A percentile compares a stretch with the other conserved stretches of the same genome.
phyloP scores from a whole-genome alignment of 1,140 invertebrate genomes.

The Magallana gigas region DNA sequence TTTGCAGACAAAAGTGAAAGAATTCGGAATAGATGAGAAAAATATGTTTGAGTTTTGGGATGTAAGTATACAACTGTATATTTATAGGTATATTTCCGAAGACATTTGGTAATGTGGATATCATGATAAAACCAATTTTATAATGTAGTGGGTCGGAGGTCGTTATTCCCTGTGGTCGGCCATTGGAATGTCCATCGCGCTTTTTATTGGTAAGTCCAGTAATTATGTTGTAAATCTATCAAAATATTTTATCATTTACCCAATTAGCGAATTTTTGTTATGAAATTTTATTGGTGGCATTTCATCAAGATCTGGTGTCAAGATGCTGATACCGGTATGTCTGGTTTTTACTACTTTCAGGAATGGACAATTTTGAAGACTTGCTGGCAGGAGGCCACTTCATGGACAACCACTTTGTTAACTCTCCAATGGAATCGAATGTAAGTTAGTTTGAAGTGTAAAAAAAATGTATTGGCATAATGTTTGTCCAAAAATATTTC shows the following conservation, averaged over 20 bases:
- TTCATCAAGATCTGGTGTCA: no score
- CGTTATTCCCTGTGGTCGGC: slow-evolving; percentile 99
- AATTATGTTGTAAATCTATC: no score
- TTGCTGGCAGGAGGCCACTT: slow-evolving; percentile 93
- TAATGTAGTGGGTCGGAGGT: slow-evolving; percentile 94
- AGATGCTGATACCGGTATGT: neutral
- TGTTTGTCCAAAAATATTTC: neutral
- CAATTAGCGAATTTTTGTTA: no score
- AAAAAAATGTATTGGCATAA: no score
- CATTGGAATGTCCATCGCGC: slow-evolving; percentile 96
- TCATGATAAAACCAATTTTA: no score
- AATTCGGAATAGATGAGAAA: slow-evolving; percentile 97
- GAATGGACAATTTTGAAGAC: slow-evolving; percentile 96
- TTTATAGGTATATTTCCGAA: no score
- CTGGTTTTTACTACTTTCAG: slow-evolving; percentile 63
- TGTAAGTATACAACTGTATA: slow-evolving; percentile 76
- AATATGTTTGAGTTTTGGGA: slow-evolving; percentile 99
- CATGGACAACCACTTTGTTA: slow-evolving; percentile 96
- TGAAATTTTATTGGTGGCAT: no score
- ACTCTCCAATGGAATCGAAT: slow-evolving; percentile 94
- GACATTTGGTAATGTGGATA: no score
- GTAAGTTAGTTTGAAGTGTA: slow-evolving; percentile 81
- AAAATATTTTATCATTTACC: no score
- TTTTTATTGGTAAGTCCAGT: slow-evolving; percentile 87
- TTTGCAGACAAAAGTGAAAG: slow-evolving; percentile 88